Percentiles rank a stretch among this genome's conserved stretches.
Conservation (phyloP, 2,888 invertebrate species). For the Heliconius charithonia region DNA sequence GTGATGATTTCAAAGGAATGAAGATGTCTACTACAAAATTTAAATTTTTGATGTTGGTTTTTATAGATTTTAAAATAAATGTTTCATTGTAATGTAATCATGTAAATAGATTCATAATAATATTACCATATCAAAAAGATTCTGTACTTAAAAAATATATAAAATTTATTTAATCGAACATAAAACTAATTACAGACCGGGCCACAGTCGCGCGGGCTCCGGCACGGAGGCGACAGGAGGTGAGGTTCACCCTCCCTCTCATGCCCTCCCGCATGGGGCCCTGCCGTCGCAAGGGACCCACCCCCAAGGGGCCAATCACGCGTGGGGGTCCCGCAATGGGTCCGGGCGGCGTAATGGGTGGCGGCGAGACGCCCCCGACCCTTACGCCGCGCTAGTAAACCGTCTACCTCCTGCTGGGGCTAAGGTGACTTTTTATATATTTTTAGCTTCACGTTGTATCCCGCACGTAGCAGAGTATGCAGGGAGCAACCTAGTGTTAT, state of each 20-base stretch:
- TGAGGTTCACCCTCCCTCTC: conserved; percentile 40
- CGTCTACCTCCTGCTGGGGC: conserved; percentile 73
- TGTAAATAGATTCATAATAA: no score
- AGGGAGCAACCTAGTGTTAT: no score
- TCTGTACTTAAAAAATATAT: no score
- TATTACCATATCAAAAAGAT: no score
- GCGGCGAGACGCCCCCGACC: conserved; percentile 62
- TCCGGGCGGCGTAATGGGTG: conserved; percentile 47
- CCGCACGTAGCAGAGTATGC: no score
- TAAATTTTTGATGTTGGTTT: no score
- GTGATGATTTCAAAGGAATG: no score
- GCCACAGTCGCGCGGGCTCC: conserved; percentile 69
- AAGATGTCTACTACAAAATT: no score
- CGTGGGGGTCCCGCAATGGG: conserved; percentile 46
- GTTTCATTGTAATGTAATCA: no score
- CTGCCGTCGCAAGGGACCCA: conserved; percentile 23
- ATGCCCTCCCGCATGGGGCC: conserved; percentile 27
- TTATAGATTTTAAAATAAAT: no score
- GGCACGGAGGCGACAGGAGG: conserved; percentile 63
- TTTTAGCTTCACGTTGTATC: no score
- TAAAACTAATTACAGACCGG: conserved; percentile 54
- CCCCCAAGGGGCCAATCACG: conserved; percentile 17
- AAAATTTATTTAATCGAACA: background rate
- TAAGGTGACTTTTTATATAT: conserved; percentile 57
- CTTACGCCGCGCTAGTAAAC: conserved; percentile 75